These are phyloP conservation scores for Podarcis muralis DNA, from an alignment of 2,113 vertebrate species.

Conservation along the genomic window DNA sequence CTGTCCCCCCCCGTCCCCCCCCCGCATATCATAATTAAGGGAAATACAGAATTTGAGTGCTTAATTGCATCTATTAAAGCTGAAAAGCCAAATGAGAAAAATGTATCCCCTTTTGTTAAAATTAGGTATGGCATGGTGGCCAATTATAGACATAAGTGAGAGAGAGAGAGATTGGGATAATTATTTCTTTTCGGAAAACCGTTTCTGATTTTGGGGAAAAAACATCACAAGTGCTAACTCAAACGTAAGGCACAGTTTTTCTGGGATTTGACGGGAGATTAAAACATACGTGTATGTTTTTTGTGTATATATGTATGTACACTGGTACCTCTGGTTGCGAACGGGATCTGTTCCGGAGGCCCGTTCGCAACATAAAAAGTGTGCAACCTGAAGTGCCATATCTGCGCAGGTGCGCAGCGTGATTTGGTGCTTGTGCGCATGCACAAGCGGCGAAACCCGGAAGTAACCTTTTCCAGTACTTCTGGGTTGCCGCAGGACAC, in stretches of 20 bases:
- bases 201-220: neutral
- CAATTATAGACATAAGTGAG: neutral
- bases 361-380: no score
- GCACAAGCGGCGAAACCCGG: no score
- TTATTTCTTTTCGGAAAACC: neutral
- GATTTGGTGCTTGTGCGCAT: no score
- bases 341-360: no score
- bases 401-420: no score
- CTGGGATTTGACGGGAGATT: neutral
- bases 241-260: neutral
- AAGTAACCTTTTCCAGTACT: no score
- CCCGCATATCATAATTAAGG: neutral
- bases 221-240: neutral
- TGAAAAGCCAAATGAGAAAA: neutral
- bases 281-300: neutral
- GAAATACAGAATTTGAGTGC: neutral
- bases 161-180: neutral
- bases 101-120: neutral
- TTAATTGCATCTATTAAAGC: conserved; percentile 5
- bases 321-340: no score
- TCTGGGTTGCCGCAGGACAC: no score
- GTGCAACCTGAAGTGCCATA: no score
- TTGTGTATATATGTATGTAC: no score
- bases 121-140: neutral
- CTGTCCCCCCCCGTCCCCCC: neutral